Percentiles rank a stretch among this genome's conserved stretches.
Conservation (phyloP, 2,888 invertebrate genomes). For the Ectemnius cavifrons region DNA sequence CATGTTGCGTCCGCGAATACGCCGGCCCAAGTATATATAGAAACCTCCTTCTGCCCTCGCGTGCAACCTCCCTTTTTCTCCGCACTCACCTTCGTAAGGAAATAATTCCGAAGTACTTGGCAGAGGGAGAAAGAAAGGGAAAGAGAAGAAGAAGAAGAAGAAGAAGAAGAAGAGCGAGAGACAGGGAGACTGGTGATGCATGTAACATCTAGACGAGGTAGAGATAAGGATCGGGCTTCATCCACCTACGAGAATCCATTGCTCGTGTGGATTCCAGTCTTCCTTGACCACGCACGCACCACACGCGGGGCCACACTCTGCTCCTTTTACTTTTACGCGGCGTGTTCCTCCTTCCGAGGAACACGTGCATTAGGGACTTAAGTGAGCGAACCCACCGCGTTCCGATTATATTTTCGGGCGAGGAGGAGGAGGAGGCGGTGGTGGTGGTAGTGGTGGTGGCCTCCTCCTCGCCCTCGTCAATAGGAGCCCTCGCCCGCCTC, state of each 20-base stretch:
- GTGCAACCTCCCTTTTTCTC: conserved; percentile 14
- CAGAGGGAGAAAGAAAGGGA: too few relatives aligned
- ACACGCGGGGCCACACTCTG: too few relatives aligned
- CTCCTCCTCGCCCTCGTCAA: neutral
- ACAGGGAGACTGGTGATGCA: conserved; percentile 13
- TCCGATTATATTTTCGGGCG: too few relatives aligned
- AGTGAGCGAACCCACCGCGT: too few relatives aligned
- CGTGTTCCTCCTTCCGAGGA: neutral
- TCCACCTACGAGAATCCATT: conserved; percentile 31
- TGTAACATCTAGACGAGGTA: conserved; percentile 25
- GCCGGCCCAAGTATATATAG: conserved; percentile 6
- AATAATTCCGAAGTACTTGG: conserved; percentile 30
- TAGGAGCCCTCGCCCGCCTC: neutral
- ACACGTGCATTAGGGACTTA: conserved; percentile 11
- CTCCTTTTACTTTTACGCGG: too few relatives aligned
- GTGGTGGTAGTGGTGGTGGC: too few relatives aligned
- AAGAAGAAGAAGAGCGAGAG: too few relatives aligned
- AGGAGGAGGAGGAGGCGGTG: too few relatives aligned
- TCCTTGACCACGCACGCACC: too few relatives aligned
- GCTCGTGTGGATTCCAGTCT: conserved; percentile 2
- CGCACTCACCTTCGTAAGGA: conserved; percentile 28
- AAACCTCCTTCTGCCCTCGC: conserved; percentile 4
- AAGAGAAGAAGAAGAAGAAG: too few relatives aligned
- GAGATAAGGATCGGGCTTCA: conserved; percentile 29
- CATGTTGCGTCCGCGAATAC: conserved; percentile 45